A percentile compares a stretch with the other conserved stretches of the same genome.
These are phyloP conservation scores for Tiphia femorata DNA, from an alignment of 2,888 invertebrate species.

Conservation along the genomic window DNA sequence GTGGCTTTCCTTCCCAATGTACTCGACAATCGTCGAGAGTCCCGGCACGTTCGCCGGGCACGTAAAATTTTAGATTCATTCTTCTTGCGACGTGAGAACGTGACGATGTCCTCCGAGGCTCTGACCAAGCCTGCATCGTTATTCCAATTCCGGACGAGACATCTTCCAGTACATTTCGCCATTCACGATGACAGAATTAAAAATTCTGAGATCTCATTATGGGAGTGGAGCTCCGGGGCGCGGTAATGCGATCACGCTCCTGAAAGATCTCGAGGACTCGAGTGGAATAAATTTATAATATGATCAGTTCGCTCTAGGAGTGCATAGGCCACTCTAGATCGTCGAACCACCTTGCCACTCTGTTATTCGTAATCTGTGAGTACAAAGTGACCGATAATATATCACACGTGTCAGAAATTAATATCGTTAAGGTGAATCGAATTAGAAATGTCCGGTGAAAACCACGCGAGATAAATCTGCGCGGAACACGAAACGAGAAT, in stretches of 20 bases:
- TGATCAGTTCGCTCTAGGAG: neutral
- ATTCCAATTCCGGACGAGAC: neutral
- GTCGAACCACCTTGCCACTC: too few relatives aligned
- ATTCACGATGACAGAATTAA: neutral
- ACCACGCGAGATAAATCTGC: too few relatives aligned
- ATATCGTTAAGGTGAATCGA: too few relatives aligned
- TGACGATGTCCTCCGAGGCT: neutral
- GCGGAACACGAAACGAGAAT: too few relatives aligned
- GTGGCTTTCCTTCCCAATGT: too few relatives aligned
- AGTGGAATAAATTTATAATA: neutral
- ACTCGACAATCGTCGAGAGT: neutral
- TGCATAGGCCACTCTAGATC: too few relatives aligned
- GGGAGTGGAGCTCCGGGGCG: neutral
- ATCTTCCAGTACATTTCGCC: neutral
- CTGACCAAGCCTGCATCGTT: neutral
- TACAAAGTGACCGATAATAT: too few relatives aligned
- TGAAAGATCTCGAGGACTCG: neutral
- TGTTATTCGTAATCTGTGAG: too few relatives aligned
- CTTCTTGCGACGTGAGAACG: neutral
- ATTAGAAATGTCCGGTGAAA: too few relatives aligned
- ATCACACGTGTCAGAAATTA: too few relatives aligned
- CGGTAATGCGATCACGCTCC: neutral
- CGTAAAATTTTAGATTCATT: conserved; percentile 2
- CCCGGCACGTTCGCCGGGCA: neutral
- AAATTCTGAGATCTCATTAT: neutral